Evolutionary conservation across 37 sponge, comb jelly and placozoan genomes (phyloP).

Genomic region (Theonella swinhoei): DNA sequence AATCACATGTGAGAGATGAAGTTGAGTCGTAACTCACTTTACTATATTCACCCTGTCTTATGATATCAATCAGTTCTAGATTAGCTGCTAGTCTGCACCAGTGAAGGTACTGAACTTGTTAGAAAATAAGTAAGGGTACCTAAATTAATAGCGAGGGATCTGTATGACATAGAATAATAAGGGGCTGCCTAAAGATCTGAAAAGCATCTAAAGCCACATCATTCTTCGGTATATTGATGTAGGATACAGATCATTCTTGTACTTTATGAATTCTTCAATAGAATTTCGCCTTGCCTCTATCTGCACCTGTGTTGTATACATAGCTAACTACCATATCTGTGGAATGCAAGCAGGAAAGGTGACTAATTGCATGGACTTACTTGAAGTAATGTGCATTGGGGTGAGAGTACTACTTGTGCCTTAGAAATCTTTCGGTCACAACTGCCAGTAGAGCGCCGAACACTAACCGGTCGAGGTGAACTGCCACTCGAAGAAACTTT

Average conservation of each 20-base stretch:
- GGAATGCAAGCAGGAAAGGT: too few species aligned
- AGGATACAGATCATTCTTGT: conserved; percentile 27
- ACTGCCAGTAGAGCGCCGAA: too few species aligned
- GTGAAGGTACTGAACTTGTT: not conserved
- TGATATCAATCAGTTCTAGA: conserved; percentile 24
- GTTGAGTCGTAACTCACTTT: conserved; percentile 62
- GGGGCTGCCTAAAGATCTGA: too few species aligned
- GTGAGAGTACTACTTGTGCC: too few species aligned
- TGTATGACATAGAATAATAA: too few species aligned
- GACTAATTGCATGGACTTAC: too few species aligned
- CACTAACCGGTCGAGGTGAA: too few species aligned
- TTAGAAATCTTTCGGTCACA: too few species aligned
- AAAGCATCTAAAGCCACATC: not conserved
- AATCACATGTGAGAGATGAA: too few species aligned
- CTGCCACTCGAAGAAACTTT: too few species aligned
- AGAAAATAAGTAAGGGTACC: not conserved
- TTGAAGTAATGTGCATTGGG: too few species aligned
- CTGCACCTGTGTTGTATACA: conserved; percentile 24
- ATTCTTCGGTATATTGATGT: not conserved
- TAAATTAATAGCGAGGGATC: not conserved
- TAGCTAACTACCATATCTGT: too few species aligned
- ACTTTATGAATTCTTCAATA: not conserved
- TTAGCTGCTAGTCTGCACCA: conserved; percentile 20
- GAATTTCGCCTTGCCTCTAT: conserved; percentile 25
- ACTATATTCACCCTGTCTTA: conserved; percentile 21